Evolutionary conservation across 2,113 vertebrate species (phyloP), one percentile per base, ranked within the genome.

Genomic region (Galbula dea): DNA sequence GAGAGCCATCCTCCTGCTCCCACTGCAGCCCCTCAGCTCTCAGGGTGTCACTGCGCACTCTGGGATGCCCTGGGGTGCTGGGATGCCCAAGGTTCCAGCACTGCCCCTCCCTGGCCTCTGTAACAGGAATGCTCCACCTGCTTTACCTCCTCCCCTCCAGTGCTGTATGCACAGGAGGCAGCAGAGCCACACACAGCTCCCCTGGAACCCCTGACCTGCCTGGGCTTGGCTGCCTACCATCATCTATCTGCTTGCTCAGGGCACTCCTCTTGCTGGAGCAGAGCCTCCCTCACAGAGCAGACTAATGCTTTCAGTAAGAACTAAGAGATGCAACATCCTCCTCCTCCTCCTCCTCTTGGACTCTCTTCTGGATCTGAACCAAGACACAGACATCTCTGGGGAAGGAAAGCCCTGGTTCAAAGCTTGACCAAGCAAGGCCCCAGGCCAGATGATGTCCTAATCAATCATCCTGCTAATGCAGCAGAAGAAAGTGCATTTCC

Each of bases 191-290:
- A 14, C 30, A n/a, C 15, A 58, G 34, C 93, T 76, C 57, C 67
- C 34, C 51, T 29, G n/a, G 39, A 43, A 59, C 22, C 68, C 48
- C 27, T 41, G 12, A 26, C 34, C 83, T 79, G 80, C 87, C 37
- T 37, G 9, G 62, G 80, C 58, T 22, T 62, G 83, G 57, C 49
- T 85, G 63, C 58, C 92, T 79, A 1, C 46, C 11, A 5, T 91
- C 95, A 96, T 95, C 88, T 77, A 95, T 89, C 89, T 86, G 10
- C 93, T 88, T 94, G 90, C 96, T 95, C 94, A 88, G 95, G 90
- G 62, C 68, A 77, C 46, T n/a, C 63, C n/a, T 34, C 55, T 78
- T 93, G 58, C 29, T 45, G 13, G 65, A 83, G 77, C 91, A 79
- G 10, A 79, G 49, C 23, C 49, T 92, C 82, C 62, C 76, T 71